Base-by-base conservation (phyloP, 2,888 invertebrate species). In the Marronus borbonicus region DNA sequence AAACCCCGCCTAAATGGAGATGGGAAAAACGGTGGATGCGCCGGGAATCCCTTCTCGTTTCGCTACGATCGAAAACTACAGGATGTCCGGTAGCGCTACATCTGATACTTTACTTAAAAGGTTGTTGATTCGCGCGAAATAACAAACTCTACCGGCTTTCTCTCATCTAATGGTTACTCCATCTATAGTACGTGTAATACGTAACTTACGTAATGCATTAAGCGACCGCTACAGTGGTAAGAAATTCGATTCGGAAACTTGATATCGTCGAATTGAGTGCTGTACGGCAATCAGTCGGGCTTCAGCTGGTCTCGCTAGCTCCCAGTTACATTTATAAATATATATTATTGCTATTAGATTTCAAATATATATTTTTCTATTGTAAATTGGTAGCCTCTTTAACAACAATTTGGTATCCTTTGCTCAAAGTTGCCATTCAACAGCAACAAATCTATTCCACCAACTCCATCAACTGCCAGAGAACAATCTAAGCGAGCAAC, bases 161-260 rank as follows among this genome's bases (percentile, higher is more conserved):
- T 44, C 44, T 44, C 52, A 17, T 72, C 77, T 77, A 77, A 77
- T 77, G 77, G 77, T 77, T 77, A 77, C 77, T 69, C 78, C 79
- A 79, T 69, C 78, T 78, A 79, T 12, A 8, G 10, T 44, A 39
- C 8, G 8, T 44, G 12, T 44, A 44, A 44, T 44, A 44, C 44
- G 44, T 39, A 39, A 39, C 39, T 8, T 39, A 78, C 76, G 79
- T 75, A 80, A 78, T 80, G 76, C 79, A 80, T 78, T 80, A 80
- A 68, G 76, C 79, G 78, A 78, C 74, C 78, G 78, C 31, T 36
- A 36, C 79, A 78, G 12, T 2, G 44, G 2, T 44, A 12, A 79
- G 81, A 81, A 81, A 81, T 80, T 82, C 81, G 69, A 78, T 76
- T 79, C 80, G 81, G 81, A 80, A 81, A 83, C 82, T 81, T 78